A percentile compares a stretch with the other conserved stretches of the same genome.
Evolutionary conservation across 2,888 invertebrate species (phyloP).

Genomic region (Drosophila atripex): DNA sequence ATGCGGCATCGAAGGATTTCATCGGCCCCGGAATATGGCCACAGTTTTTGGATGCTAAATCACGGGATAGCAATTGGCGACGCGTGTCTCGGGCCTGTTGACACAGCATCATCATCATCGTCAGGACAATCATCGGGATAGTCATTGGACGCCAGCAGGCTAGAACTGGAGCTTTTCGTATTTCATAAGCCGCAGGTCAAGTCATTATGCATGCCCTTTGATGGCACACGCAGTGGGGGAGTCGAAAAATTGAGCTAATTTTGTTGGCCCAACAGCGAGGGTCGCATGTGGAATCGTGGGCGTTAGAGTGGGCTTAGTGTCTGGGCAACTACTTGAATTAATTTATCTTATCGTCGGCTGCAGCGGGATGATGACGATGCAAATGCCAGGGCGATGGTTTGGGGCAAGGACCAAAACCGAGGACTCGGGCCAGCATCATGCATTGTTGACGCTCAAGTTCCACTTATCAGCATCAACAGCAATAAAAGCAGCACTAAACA

Average conservation of each 20-base stretch:
- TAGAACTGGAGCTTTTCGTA: slow-evolving; percentile 46
- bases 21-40: slow-evolving; percentile 8
- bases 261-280: slow-evolving; percentile 28
- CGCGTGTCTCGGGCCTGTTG: slow-evolving; percentile 64
- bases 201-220: slow-evolving; percentile 72
- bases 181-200: slow-evolving; percentile 66
- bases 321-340: slow-evolving; percentile 63
- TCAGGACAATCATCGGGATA: slow-evolving; percentile 10
- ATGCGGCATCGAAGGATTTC: slow-evolving; percentile 11
- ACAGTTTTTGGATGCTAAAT: slow-evolving; percentile 46
- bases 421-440: slow-evolving; percentile 48
- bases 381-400: background rate
- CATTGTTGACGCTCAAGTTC: slow-evolving; percentile 73
- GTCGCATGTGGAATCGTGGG: slow-evolving; percentile 12
- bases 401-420: slow-evolving; percentile 16
- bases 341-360: slow-evolving; percentile 71
- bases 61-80: slow-evolving; percentile 57
- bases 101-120: slow-evolving; percentile 59
- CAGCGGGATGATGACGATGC: slow-evolving; percentile 30
- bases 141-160: slow-evolving; percentile 30
- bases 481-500: slow-evolving; percentile 27
- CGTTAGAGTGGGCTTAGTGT: slow-evolving; percentile 30
- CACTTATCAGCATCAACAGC: slow-evolving; percentile 67
- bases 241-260: slow-evolving; percentile 64
- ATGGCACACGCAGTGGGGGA: slow-evolving; percentile 26